phyloP scores from a whole-genome alignment of 2,797 vertebrate species.

The Phrynocephalus vlangalii region DNA sequence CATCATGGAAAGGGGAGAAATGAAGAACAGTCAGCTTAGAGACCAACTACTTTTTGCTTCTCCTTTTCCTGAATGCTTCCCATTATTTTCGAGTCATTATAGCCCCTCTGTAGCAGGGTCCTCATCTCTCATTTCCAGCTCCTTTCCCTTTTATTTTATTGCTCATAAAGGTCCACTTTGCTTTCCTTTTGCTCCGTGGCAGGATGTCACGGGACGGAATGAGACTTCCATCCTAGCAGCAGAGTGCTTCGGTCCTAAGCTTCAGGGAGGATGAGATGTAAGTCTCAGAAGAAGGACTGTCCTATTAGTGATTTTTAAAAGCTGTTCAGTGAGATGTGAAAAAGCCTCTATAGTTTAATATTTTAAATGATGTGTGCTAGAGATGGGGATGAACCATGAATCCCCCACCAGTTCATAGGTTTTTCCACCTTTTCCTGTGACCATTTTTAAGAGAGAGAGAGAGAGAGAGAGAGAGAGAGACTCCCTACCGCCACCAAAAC shows the following conservation, averaged over 20 bases:
- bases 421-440: too few relatives aligned
- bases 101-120: not conserved
- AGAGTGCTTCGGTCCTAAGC: too few relatives aligned
- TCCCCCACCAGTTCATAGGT: too few relatives aligned
- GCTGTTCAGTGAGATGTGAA: not conserved
- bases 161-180: too few relatives aligned
- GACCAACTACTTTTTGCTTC: not conserved
- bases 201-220: too few relatives aligned
- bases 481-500: too few relatives aligned
- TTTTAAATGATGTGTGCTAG: not conserved
- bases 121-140: not conserved
- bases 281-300: not conserved
- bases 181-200: too few relatives aligned
- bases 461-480: too few relatives aligned
- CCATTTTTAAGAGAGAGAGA: too few relatives aligned
- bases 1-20: not conserved
- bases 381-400: too few relatives aligned
- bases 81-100: not conserved
- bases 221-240: too few relatives aligned
- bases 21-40: not conserved
- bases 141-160: not conserved
- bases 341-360: not conserved
- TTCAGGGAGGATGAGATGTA: too few relatives aligned
- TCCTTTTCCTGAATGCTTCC: not conserved
- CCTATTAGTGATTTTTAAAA: not conserved